Evolutionary conservation across 2,113 vertebrate genomes (phyloP).

Genomic region (Prochilodus magdalenae): DNA sequence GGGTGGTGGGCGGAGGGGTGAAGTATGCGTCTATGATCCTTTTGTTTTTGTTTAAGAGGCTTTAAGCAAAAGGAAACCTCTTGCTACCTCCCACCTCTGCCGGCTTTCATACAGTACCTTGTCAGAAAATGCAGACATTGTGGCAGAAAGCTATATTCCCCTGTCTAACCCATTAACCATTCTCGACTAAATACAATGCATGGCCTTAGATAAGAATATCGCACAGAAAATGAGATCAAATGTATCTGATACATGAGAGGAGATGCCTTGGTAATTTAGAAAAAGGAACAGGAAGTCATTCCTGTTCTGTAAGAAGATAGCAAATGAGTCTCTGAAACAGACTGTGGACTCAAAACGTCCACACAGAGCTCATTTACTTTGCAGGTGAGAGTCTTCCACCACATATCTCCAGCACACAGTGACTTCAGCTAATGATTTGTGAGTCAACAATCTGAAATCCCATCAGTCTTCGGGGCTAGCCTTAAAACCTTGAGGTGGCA

Average conservation of each 20-base stretch:
- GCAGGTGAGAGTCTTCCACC: conserved; percentile 10
- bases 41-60: conserved; percentile 34
- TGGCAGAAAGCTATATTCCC: conserved; percentile 23
- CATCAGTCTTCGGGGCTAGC: conserved; percentile 54
- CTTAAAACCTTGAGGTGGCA: conserved; percentile 67
- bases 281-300: conserved; percentile 9
- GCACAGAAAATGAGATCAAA: conserved; percentile 12
- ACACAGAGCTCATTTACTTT: conserved; percentile 36
- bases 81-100: conserved; percentile 14
- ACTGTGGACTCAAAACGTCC: not conserved
- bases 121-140: conserved; percentile 26
- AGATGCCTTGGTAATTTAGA: conserved; percentile 16
- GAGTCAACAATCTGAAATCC: conserved; percentile 60
- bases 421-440: conserved; percentile 70
- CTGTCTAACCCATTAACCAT: conserved; percentile 27
- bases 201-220: conserved; percentile 1
- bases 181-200: conserved; percentile 30
- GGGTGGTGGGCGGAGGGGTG: conserved; percentile 17
- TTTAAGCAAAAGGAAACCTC: conserved; percentile 15
- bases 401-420: conserved; percentile 59
- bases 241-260: not conserved
- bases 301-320: conserved; percentile 26
- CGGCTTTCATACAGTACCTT: not conserved
- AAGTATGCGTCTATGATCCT: conserved; percentile 20
- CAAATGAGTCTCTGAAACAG: conserved; percentile 9